Evolutionary conservation across 2,888 invertebrate species (phyloP).

Genomic region (Protophormia terraenovae): DNA sequence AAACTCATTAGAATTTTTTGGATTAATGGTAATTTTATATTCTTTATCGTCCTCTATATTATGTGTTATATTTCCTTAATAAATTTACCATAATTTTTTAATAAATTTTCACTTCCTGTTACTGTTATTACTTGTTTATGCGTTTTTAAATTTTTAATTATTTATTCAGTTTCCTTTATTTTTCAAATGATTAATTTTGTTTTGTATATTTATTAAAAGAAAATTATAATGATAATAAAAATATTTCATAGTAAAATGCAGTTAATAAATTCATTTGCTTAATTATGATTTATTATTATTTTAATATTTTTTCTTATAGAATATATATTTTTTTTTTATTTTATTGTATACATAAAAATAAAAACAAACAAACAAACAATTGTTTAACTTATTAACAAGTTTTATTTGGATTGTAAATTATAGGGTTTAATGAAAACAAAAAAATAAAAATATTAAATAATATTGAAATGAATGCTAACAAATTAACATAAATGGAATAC

Average conservation of each 20-base stretch:
- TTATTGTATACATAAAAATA: background rate
- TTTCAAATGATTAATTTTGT: background rate
- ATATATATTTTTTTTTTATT: background rate
- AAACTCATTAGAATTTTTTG: no score
- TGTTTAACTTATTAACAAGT: conserved; percentile 30
- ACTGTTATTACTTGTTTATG: no score
- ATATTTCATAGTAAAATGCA: background rate
- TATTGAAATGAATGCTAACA: background rate
- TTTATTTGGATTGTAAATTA: conserved; percentile 36
- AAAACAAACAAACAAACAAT: conserved; percentile 2
- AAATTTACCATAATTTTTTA: no score
- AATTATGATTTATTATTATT: background rate
- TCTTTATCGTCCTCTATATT: no score
- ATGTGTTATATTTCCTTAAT: no score
- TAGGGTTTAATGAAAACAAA: no score
- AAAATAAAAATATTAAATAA: no score
- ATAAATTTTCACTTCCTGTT: no score
- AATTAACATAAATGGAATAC: conserved; percentile 10
- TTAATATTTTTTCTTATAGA: background rate
- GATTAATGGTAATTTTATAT: no score
- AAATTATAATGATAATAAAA: no score
- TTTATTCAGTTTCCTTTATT: background rate
- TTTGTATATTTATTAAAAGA: background rate
- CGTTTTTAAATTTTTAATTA: no score
- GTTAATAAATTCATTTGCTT: background rate